Base-by-base conservation (phyloP, 2,113 vertebrate species). In the Gracilinanus agilis region DNA sequence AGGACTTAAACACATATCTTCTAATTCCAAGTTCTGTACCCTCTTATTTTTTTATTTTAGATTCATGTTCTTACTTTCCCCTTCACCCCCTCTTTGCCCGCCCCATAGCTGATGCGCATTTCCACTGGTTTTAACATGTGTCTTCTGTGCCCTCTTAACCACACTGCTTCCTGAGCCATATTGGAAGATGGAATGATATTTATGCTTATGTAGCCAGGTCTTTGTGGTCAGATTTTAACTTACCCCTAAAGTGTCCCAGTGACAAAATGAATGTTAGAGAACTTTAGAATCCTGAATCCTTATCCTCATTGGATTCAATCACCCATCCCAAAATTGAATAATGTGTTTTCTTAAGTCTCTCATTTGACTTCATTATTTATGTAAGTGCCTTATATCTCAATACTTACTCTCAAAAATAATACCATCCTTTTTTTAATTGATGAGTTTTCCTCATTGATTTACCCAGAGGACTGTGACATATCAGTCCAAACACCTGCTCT, bases 401-500 rank as follows among this genome's bases (percentile, higher is more conserved):
- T 10, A 53, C 44, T 29, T 25, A 53, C 55, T 89, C 24, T 96
- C 92, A 53, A 61, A 55, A 88, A 53, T 90, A 75, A 3, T 29
- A 55, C 0, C 3, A 75, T 44, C 88, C 67, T 91, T 91, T 92
- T 90, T 94, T 94, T n/a, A n/a, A n/a, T n/a, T n/a, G n/a, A n/a
- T n/a, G n/a, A n/a, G n/a, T n/a, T n/a, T n/a, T n/a, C n/a, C n/a
- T n/a, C n/a, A n/a, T n/a, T n/a, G n/a, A n/a, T n/a, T n/a, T n/a
- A n/a, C n/a, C 93, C 94, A 97, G 94, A 3, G 53, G 54, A 27
- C 49, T 83, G 67, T 83, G 67, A 40, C 5, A 61, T 90, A 53
- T 53, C 91, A 83, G 92, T n/a, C 88, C 55, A 9, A 53, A 0
- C 23, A 12, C 40, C 13, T 25, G 61, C 24, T 3, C 53, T 90